Base-by-base conservation (phyloP, 2,797 vertebrate species). In the Gadopsis marmoratus region DNA sequence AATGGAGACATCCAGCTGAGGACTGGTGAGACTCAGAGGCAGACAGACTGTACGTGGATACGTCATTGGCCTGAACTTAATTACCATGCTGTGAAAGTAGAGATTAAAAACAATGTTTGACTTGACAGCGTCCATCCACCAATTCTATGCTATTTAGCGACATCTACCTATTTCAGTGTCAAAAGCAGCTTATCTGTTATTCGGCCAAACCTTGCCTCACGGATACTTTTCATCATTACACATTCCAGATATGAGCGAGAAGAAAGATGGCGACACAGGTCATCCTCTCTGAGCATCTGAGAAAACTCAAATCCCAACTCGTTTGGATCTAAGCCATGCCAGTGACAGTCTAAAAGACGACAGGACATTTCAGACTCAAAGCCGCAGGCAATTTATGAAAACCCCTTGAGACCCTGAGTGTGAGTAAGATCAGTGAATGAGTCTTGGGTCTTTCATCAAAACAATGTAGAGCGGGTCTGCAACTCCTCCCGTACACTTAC, bases 321-420 rank as follows among this genome's bases (percentile, higher is more conserved):
- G 66, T 74, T 75, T 82, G 81, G 76, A 90, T 89, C 71, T 83
- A 73, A 89, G 82, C 88, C 86, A 81, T 74, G 82, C 77, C 79
- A 72, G 71, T 76, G 89, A 88, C 87, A 74, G 84, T 76, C 84
- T 81, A 71, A 84, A 77, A 80, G 84, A 87, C 53, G 71, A 84
- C 89, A 90, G 88, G 90, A 92, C 92, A 93, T 92, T 92, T 89
- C 88, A 88, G 84, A 90, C 86, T 94, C 85, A 88, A 87, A 85
- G 83, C 92, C 47, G 5, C 66, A 60, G 86, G 86, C 72, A 79
- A 86, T 92, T 91, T 85, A 50, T 74, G 26, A 74, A 91, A 87
- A 56, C 59, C 80, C 59, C 66, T 56, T 17, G 80, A 82, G 85
- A 83, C 67, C 54, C 39, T 19, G 61, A 84, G 86, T 89, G 88